A percentile compares a stretch with the other conserved stretches of the same genome.
These are phyloP conservation scores for Pentalonia nigronervosa DNA, from an alignment of 1,140 invertebrate genomes.

Conservation along the genomic window DNA sequence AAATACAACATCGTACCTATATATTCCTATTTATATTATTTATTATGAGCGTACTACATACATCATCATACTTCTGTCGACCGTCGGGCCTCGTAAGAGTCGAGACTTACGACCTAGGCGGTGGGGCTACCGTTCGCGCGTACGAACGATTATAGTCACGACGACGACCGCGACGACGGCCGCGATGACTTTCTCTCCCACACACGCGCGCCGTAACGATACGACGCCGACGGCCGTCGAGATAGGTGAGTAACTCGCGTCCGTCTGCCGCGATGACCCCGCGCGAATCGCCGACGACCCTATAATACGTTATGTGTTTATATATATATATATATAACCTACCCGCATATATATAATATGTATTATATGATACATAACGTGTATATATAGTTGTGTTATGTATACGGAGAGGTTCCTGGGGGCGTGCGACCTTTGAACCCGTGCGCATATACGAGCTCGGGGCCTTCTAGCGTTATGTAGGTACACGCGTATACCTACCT, in stretches of 20 bases:
- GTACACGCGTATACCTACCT: neutral
- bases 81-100: neutral
- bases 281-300: neutral
- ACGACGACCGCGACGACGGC: neutral
- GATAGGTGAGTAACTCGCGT: neutral
- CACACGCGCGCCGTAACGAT: neutral
- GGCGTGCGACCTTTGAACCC: neutral
- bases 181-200: conserved; percentile 20
- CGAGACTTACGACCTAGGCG: neutral
- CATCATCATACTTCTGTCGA: neutral
- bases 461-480: neutral
- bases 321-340: neutral
- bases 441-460: neutral
- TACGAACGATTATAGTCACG: neutral
- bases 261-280: conserved; percentile 25
- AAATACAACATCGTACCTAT: too few species aligned
- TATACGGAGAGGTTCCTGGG: neutral
- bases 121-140: neutral
- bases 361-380: neutral
- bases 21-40: neutral
- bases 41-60: neutral
- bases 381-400: neutral
- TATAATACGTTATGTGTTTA: neutral
- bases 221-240: neutral
- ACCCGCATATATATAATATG: neutral